A percentile compares a stretch with the other conserved stretches of the same genome.
Evolutionary conservation across 2,888 invertebrate species (phyloP).

Genomic region (Hydrotaea diabolus): DNA sequence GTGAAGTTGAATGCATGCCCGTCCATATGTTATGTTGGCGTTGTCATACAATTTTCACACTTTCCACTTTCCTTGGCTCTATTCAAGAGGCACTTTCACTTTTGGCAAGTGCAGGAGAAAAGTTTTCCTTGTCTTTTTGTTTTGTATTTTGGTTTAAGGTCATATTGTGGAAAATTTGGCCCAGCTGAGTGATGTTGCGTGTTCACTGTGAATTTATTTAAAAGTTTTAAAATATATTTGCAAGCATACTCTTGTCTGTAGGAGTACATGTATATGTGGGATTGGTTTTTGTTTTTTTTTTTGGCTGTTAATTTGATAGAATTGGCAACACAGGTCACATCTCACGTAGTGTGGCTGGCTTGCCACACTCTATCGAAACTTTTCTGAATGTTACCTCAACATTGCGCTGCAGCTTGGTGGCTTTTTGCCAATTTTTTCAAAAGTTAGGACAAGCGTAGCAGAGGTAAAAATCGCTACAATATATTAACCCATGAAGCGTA

Average conservation of each 20-base stretch:
- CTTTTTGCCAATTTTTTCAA: too few species aligned
- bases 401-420: too few species aligned
- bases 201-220: neutral
- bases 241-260: neutral
- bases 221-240: neutral
- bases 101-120: conserved; percentile 13
- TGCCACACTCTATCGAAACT: conserved; percentile 7
- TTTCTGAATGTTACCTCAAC: too few species aligned
- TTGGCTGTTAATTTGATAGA: neutral
- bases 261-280: neutral
- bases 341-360: neutral
- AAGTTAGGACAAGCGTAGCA: too few species aligned
- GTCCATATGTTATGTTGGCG: neutral
- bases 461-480: too few species aligned
- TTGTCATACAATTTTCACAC: conserved; percentile 18
- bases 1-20: neutral
- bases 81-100: neutral
- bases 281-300: too few species aligned
- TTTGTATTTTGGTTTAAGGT: conserved; percentile 4
- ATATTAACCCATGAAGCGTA: too few species aligned
- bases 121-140: neutral
- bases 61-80: neutral
- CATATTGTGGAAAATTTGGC: conserved; percentile 1
- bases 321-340: neutral
- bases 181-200: neutral